phyloP scores from a whole-genome alignment of 2,113 vertebrate genomes.

The Fulica atra region DNA sequence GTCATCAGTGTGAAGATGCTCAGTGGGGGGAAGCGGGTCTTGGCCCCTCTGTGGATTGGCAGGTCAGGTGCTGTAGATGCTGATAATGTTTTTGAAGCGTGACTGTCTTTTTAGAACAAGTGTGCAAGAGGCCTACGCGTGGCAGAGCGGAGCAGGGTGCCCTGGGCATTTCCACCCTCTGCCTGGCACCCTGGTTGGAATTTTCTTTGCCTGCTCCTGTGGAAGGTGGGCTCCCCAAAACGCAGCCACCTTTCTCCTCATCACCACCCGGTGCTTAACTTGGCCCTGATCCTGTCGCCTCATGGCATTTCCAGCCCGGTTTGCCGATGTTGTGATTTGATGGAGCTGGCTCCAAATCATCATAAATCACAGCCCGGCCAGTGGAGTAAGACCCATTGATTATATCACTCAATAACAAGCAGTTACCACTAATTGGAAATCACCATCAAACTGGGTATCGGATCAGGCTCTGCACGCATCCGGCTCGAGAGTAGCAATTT shows the following conservation, averaged over 20 bases:
- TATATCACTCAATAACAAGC: constrained; percentile 68
- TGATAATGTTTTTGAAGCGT: not conserved
- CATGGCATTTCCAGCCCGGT: not conserved
- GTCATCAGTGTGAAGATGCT: fast-evolving
- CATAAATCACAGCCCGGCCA: constrained; percentile 56
- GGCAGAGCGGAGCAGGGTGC: not conserved
- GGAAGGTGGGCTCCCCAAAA: not conserved
- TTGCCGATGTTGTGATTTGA: constrained; percentile 1
- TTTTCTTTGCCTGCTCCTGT: not conserved
- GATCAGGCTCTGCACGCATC: constrained; percentile 17
- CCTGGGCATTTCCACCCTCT: not conserved
- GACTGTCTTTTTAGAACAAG: not conserved
- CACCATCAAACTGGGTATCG: constrained; percentile 24
- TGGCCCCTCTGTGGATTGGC: not conserved
- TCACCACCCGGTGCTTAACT: not conserved
- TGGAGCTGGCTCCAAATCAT: constrained; percentile 17
- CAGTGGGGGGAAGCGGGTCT: fast-evolving
- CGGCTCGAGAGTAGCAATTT: constrained; percentile 27
- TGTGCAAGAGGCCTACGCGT: not conserved
- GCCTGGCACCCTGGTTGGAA: fast-evolving
- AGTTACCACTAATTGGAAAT: constrained; percentile 62
- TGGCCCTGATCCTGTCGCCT: not conserved
- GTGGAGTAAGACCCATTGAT: constrained; percentile 63
- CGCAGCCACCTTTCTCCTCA: not conserved
- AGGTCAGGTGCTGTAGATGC: not conserved